Base-by-base conservation (phyloP, 2,888 invertebrate genomes). In the Seira musarum region DNA sequence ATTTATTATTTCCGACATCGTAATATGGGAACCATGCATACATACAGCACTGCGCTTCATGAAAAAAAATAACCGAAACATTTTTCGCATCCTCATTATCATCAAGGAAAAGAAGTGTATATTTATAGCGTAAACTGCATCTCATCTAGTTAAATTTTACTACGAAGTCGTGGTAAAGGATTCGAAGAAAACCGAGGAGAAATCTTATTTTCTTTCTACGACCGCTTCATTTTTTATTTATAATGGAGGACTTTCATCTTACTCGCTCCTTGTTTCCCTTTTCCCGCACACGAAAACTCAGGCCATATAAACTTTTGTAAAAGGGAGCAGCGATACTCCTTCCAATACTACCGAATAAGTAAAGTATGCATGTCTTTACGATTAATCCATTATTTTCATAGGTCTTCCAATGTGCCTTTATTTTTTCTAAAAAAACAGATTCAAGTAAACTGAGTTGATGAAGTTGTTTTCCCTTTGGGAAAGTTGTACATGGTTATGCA, bases 1-100 rank as follows among this genome's bases (percentile, higher is more conserved):
- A 78, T 73, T 79, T 79, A 79, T 79, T 79, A 68, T 73, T 67
- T 73, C 79, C 68, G 61, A 63, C 72, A 30, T 68, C 24, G 61
- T 72, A 79, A 73, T 67, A 72, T 46, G 46, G 24, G 25, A 35
- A 35, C 10, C 65, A 35, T 25, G 25, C 13, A 46, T n/a, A n/a
- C n/a, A 53, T 30, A 70, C 70, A 70, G 10, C 21, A n/a, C 17
- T 19, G 19, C 30, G n/a, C 10, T 46, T 46, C 57, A 57, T 17
- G 22, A 19, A 61, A n/a, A 13, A 13, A 49, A 30, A 30, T 5
- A 30, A 30, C 3, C 30, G 8, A 30, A 30, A 30, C 30, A 30
- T 30, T 30, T 30, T 65, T n/a, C n/a, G n/a, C 17, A 46, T 40
- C 21, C 3, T 67, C 21, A 67, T 67, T 67, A 46, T 46, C 24